Conservation (phyloP, 2,888 invertebrate species). For the Coleophora deauratella region DNA sequence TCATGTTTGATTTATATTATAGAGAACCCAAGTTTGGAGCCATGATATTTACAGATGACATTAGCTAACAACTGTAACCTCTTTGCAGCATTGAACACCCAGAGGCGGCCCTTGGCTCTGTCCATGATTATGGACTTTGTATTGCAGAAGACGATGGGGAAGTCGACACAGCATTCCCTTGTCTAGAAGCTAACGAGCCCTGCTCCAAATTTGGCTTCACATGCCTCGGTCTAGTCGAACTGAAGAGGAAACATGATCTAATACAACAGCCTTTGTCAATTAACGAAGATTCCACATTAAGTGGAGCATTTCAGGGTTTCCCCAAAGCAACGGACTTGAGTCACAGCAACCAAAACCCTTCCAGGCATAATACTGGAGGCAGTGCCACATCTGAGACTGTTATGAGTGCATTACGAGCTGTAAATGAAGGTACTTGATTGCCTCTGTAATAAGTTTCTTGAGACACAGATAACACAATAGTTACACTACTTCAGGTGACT, state of each 20-base stretch:
- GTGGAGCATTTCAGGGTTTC: slow-evolving; percentile 46
- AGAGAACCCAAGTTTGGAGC: too few relatives aligned
- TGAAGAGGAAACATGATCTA: slow-evolving; percentile 56
- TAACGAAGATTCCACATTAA: slow-evolving; percentile 41
- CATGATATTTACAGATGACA: too few relatives aligned
- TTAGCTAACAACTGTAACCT: background rate
- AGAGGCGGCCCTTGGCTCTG: slow-evolving; percentile 75
- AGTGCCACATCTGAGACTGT: slow-evolving; percentile 65
- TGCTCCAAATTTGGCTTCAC: slow-evolving; percentile 95
- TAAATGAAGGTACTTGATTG: slow-evolving; percentile 53
- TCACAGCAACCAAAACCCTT: slow-evolving; percentile 48
- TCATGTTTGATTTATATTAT: too few relatives aligned
- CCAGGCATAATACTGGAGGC: slow-evolving; percentile 55
- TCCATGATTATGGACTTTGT: slow-evolving; percentile 87
- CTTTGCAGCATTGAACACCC: slow-evolving; percentile 75
- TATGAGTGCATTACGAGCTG: slow-evolving; percentile 55
- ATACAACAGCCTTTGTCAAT: slow-evolving; percentile 43
- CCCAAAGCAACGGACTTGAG: slow-evolving; percentile 47
- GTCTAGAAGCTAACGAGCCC: slow-evolving; percentile 89
- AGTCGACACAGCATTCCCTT: slow-evolving; percentile 94
- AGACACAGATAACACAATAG: background rate
- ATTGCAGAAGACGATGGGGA: slow-evolving; percentile 98
- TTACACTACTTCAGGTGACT: too few relatives aligned
- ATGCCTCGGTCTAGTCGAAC: slow-evolving; percentile 90
- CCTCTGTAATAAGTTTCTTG: slow-evolving; percentile 17